Percentiles rank a stretch among this genome's conserved stretches.
These are phyloP conservation scores for Leuciscus idus DNA, from an alignment of 2,113 vertebrate species.

Conservation along the genomic window DNA sequence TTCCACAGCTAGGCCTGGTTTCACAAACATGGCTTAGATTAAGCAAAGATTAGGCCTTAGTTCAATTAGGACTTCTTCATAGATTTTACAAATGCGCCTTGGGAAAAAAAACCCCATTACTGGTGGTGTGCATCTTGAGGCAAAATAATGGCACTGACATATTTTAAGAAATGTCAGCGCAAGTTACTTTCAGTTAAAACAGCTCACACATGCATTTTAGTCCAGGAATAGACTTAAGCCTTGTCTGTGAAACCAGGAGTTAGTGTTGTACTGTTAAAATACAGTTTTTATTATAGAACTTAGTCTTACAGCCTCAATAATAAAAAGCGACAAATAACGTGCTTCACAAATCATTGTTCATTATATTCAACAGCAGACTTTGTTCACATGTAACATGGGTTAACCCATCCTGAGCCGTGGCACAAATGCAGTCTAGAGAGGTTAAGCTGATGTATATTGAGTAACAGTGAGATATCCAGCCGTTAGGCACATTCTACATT, in stretches of 20 bases:
- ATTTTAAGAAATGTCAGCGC: too few relatives aligned
- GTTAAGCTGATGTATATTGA: background rate
- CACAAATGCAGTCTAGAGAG: conserved; percentile 46
- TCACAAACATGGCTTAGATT: too few relatives aligned
- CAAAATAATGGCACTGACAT: too few relatives aligned
- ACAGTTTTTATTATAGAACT: background rate
- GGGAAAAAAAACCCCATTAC: too few relatives aligned
- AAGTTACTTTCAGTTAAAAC: too few relatives aligned
- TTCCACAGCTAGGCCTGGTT: background rate
- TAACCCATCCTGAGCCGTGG: background rate
- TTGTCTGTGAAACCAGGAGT: background rate
- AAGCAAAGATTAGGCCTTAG: too few relatives aligned
- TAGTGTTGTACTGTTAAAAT: background rate
- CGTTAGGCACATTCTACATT: background rate
- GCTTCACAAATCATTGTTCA: conserved; percentile 51
- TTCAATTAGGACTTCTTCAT: too few relatives aligned
- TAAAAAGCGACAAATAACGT: background rate
- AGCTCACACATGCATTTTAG: too few relatives aligned
- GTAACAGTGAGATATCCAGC: background rate
- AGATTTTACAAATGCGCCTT: too few relatives aligned
- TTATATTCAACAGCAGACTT: conserved; percentile 41
- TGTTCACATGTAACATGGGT: conserved; percentile 35
- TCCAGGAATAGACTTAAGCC: too few relatives aligned
- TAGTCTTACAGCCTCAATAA: background rate
- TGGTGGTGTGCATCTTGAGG: too few relatives aligned